Evolutionary conservation across 1,140 invertebrate genomes (phyloP), one percentile per base, ranked within the genome.

Genomic region (Diabrotica undecimpunctata): DNA sequence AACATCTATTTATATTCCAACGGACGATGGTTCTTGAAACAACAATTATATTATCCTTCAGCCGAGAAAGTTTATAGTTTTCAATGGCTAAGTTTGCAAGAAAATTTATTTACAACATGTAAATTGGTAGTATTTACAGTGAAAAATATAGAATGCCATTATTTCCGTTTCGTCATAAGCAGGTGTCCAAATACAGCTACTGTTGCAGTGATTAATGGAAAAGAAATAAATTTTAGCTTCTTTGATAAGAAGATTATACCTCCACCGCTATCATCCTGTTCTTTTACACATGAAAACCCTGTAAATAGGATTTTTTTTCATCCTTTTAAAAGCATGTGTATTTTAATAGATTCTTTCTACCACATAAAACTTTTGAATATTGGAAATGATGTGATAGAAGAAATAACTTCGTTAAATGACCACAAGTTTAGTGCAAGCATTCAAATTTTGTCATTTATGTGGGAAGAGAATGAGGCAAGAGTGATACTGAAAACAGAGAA

Each of bases 11-110:
- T 65, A 35, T 62, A 65, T 57, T 51, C 55, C 3, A 73, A 73
- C 60, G 70, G 62, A 54, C 36, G 66, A 39, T 73, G 72, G 70
- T 72, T 66, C 59, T 41, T 70, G 9, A 73, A 73, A 59, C 70
- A 72, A 56, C 66, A 69, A 39, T 54, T 73, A 7, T 13, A 25
- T 14, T 72, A 64, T 59, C 46, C 62, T 11, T 12, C 56, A 36
- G 41, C 53, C 7, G 61, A 65, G 7, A 25, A 55, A 59, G 50
- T 73, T 36, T n/a, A 67, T 9, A 57, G 51, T 55, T 70, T 67
- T 55, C 14, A 66, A 56, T 73, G 70, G 68, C 14, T 55, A 12
- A 64, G 66, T 60, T 41, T 41, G 13, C 55, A 65, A 14, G 46
- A 66, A 35, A 61, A 41, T 37, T 41, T 62, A 46, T 62, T 54